phyloP scores from a whole-genome alignment of 1,140 invertebrate genomes.

The Capitella teleta region DNA sequence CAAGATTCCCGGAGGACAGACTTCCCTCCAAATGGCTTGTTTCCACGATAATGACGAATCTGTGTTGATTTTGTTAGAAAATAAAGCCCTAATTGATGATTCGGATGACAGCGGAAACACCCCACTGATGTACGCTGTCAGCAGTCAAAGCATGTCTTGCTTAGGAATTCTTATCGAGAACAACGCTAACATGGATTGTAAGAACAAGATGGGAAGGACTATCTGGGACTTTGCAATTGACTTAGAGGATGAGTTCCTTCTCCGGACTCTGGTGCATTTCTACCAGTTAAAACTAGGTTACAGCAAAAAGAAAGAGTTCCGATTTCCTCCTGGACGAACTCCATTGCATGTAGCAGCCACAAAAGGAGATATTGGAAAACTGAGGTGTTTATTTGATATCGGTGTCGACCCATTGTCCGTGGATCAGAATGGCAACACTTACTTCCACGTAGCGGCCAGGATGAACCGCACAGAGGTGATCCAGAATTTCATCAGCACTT shows the following conservation, averaged over 20 bases:
- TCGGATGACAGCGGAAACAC: slow-evolving; percentile 9
- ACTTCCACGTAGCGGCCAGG: slow-evolving; percentile 13
- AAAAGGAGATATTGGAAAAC: slow-evolving; percentile 10
- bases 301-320: not conserved
- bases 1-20: slow-evolving; percentile 5
- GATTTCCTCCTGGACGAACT: not conserved
- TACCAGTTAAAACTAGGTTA: slow-evolving; percentile 3
- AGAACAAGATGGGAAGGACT: slow-evolving; percentile 8
- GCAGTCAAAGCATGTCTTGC: not conserved
- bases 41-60: not conserved
- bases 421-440: slow-evolving; percentile 13
- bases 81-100: slow-evolving; percentile 5
- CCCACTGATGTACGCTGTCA: slow-evolving; percentile 5
- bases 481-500: not conserved
- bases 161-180: slow-evolving; percentile 6
- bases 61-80: slow-evolving; percentile 3
- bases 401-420: slow-evolving; percentile 4
- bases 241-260: not conserved
- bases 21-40: slow-evolving; percentile 13
- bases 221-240: slow-evolving; percentile 13
- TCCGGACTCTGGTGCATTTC: slow-evolving; percentile 2
- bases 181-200: slow-evolving; percentile 4
- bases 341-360: slow-evolving; percentile 14
- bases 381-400: slow-evolving; percentile 3
- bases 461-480: slow-evolving; percentile 8